Conservation (phyloP, 1,140 invertebrate species). For the Nasonia vitripennis region DNA sequence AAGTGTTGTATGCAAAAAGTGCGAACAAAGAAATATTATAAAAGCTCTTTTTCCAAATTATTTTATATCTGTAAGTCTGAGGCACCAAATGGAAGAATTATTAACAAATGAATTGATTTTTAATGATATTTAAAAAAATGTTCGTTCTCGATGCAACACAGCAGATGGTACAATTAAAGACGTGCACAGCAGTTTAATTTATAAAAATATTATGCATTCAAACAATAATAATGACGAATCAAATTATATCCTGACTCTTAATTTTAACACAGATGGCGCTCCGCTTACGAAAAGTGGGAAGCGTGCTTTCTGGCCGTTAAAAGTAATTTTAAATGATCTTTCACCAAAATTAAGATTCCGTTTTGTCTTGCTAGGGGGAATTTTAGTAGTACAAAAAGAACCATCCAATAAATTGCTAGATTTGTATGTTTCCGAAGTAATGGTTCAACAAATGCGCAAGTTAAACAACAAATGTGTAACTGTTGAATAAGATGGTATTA, state of each 20-base stretch:
- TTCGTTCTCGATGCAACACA: background rate
- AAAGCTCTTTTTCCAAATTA: background rate
- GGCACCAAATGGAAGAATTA: background rate
- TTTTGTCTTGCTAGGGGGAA: constrained; percentile 37
- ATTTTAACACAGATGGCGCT: constrained; percentile 51
- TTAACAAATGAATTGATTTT: background rate
- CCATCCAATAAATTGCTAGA: constrained; percentile 47
- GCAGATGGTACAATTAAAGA: too few relatives aligned
- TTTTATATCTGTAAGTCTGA: background rate
- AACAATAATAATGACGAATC: background rate
- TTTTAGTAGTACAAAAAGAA: constrained; percentile 45
- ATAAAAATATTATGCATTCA: background rate
- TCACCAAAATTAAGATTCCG: constrained; percentile 38
- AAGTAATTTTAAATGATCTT: constrained; percentile 53
- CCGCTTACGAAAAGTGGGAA: constrained; percentile 50
- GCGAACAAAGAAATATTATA: background rate
- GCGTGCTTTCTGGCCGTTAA: constrained; percentile 50
- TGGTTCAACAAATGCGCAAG: constrained; percentile 39
- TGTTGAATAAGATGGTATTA: constrained; percentile 16
- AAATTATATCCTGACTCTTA: constrained; percentile 7
- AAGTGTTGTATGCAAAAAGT: background rate
- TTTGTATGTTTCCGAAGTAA: constrained; percentile 35
- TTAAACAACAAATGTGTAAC: constrained; percentile 33
- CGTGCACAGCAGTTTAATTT: background rate
- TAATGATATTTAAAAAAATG: background rate